A percentile compares a stretch with the other conserved stretches of the same genome.
These are phyloP conservation scores for Zosterops hypoxanthus DNA, from an alignment of 2,113 vertebrate genomes.

Conservation along the genomic window DNA sequence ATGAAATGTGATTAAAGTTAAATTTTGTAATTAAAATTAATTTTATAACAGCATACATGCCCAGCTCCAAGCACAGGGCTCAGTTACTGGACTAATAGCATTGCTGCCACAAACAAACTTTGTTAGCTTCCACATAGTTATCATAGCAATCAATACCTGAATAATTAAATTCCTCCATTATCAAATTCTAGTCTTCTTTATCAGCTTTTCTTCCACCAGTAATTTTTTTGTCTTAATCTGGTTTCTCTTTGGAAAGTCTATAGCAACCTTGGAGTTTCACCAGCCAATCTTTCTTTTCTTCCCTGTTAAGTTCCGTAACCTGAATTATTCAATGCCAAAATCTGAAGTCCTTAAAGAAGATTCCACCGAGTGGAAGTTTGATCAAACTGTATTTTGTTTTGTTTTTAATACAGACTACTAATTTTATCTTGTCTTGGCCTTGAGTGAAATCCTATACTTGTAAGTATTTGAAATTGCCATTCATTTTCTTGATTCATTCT, in stretches of 20 bases:
- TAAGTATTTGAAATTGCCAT: constrained; percentile 55
- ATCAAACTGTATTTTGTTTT: constrained; percentile 23
- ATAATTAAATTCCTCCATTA: constrained; percentile 61
- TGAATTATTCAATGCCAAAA: background rate
- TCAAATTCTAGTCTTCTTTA: constrained; percentile 60
- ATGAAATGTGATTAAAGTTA: background rate
- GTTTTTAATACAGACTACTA: constrained; percentile 44
- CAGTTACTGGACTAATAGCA: constrained; percentile 8
- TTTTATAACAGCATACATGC: background rate
- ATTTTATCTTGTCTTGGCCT: constrained; percentile 34
- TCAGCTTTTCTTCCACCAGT: constrained; percentile 31
- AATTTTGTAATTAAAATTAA: constrained; percentile 30
- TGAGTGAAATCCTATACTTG: constrained; percentile 54
- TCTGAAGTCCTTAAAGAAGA: background rate
- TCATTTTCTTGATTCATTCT: constrained; percentile 66
- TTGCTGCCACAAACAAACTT: constrained; percentile 45
- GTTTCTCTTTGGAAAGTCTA: constrained; percentile 22
- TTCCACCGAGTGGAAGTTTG: background rate
- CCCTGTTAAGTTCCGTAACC: background rate
- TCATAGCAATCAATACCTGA: constrained; percentile 54
- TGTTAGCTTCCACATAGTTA: constrained; percentile 35
- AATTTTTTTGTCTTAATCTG: constrained; percentile 41
- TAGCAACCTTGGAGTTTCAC: background rate
- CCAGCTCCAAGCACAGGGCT: background rate
- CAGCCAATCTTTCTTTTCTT: background rate